phyloP scores from a whole-genome alignment of 2,888 invertebrate genomes.

The Ephialtes manifestator region DNA sequence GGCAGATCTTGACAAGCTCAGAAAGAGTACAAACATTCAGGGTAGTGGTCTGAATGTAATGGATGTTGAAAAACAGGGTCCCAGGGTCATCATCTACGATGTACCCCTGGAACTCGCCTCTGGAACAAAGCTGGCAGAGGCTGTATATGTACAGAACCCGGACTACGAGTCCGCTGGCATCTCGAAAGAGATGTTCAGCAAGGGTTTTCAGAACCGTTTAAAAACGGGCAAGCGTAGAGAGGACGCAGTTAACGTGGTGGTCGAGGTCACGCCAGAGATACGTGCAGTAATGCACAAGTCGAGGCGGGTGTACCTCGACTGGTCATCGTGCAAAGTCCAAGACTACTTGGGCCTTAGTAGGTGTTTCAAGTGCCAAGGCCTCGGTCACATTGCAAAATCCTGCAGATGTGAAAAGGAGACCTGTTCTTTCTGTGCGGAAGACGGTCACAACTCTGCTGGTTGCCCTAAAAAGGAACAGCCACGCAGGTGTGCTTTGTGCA shows the following conservation, averaged over 20 bases:
- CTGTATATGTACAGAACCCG: neutral
- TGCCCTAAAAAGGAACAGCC: neutral
- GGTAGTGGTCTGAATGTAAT: neutral
- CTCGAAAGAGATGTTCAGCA: neutral
- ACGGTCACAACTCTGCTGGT: neutral
- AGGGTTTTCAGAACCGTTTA: neutral
- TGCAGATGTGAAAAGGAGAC: neutral
- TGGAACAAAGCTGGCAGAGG: neutral
- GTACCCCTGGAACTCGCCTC: neutral
- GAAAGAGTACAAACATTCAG: neutral
- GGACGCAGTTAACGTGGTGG: neutral
- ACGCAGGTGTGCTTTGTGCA: conserved; percentile 4
- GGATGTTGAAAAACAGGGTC: neutral
- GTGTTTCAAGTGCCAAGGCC: neutral
- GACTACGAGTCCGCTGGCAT: neutral
- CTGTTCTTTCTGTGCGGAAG: neutral
- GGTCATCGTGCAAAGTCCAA: neutral
- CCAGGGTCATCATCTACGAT: neutral
- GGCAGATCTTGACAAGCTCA: too few species aligned
- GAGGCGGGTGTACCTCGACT: neutral
- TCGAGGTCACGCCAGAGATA: neutral
- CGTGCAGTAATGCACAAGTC: neutral
- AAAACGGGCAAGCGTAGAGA: neutral
- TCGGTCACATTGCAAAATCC: neutral
- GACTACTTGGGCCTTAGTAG: neutral